Base-by-base conservation (phyloP, 2,888 invertebrate genomes). In the Trissolcus japonicus region DNA sequence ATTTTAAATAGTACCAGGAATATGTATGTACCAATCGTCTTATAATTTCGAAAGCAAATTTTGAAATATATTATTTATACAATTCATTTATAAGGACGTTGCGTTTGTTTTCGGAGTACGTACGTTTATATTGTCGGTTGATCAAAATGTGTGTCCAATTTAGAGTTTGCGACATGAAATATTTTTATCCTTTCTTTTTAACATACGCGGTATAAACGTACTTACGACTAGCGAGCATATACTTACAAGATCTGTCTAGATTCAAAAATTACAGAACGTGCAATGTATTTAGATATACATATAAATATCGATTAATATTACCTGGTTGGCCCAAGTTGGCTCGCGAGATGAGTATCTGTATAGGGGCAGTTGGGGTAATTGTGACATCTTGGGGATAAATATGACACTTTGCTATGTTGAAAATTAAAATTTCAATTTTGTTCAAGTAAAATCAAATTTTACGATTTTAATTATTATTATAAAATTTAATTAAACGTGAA, bases 151-250 rank as follows among this genome's bases (percentile, higher is more conserved):
- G 21, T 16, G 21, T 21, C 54, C 41, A 59, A 59, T 14, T 13
- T 54, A 16, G 19, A 46, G 1, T n/a, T 46, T 7, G 7, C 9
- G 16, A 41, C 29, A 21, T 6, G 2, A 21, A 59, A 41, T 60
- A 60, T 53, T 62, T 56, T 55, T 61, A 43, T 16, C 21, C n/a
- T 16, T 48, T 48, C 14, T 17, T 55, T 53, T 14, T 25, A 61
- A 71, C 43, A 29, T 40, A 72, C 59, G 55, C 72, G 40, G 65
- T 72, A 72, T 72, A 72, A 63, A 59, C 65, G 59, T 72, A 72
- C 65, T 72, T 65, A 72, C 14, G 14, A 54, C 43, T 63, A 57
- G 72, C 54, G 54, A 35, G 35, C 63, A 54, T 35, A 40, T 65
- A 72, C 63, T 63, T 63, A 57, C 19, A 35, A 35, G 17, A n/a